Percentiles rank a stretch among this genome's conserved stretches.
These are phyloP conservation scores for Cricetomys ansorgei DNA, from an alignment of 2,113 vertebrate genomes.

Conservation along the genomic window DNA sequence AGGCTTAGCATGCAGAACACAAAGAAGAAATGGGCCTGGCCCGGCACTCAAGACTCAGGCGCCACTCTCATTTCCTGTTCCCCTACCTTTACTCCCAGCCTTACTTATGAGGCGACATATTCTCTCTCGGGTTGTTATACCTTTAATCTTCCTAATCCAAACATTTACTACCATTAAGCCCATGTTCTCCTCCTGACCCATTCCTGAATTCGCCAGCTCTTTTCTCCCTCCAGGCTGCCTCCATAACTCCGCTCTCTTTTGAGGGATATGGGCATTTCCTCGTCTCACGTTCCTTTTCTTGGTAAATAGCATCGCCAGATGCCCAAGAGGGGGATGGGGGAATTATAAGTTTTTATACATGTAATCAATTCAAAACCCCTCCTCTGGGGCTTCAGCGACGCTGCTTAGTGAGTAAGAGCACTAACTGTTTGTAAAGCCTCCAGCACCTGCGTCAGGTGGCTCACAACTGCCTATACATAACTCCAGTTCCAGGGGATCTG, in stretches of 20 bases:
- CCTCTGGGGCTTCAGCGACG: not conserved
- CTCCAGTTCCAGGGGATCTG: not conserved
- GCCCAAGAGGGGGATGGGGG: not conserved
- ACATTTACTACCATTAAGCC: not conserved
- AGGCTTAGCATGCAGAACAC: not conserved
- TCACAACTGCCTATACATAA: not conserved
- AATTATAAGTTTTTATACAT: not conserved
- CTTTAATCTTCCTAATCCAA: not conserved
- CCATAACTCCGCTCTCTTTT: not conserved
- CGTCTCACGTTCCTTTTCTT: not conserved
- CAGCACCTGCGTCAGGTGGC: not conserved
- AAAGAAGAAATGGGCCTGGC: not conserved
- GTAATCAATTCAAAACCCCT: not conserved
- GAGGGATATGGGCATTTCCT: not conserved
- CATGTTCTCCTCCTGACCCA: not conserved
- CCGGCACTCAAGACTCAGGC: not conserved
- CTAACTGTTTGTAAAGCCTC: not conserved
- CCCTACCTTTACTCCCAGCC: not conserved
- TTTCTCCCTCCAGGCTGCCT: not conserved
- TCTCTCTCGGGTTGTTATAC: not conserved
- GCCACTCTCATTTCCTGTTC: not conserved
- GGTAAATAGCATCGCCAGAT: not conserved
- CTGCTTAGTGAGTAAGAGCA: not conserved
- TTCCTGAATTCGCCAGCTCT: not conserved
- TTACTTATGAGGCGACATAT: not conserved